Conservation (phyloP, 1,140 invertebrate species). For the Diabrotica undecimpunctata region DNA sequence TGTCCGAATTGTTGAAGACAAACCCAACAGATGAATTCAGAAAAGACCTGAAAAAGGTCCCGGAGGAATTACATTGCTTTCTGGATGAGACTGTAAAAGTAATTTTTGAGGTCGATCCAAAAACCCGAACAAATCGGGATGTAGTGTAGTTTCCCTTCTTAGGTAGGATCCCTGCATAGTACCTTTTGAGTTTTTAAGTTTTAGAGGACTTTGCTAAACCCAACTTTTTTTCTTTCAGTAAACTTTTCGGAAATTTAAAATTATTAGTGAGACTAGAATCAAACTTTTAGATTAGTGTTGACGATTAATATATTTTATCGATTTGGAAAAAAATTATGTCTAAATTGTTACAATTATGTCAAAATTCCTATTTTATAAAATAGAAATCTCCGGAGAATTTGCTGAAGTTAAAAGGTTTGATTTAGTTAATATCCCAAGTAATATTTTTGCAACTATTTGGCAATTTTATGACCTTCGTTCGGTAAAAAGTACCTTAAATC, state of each 20-base stretch:
- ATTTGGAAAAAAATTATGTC: constrained; percentile 14
- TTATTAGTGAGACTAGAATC: constrained; percentile 19
- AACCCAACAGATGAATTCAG: constrained; percentile 46
- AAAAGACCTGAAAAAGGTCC: constrained; percentile 42
- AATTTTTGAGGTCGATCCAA: constrained; percentile 49
- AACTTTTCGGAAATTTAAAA: neutral
- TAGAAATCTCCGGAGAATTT: constrained; percentile 7
- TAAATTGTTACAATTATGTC: constrained; percentile 18
- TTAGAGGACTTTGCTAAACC: constrained; percentile 11
- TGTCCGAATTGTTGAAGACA: constrained; percentile 44
- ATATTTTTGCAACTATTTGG: constrained; percentile 37
- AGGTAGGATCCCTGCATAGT: constrained; percentile 43
- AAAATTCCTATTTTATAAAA: constrained; percentile 12
- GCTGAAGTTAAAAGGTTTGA: neutral
- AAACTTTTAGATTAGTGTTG: constrained; percentile 20
- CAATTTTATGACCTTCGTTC: constrained; percentile 21
- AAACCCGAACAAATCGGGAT: constrained; percentile 27
- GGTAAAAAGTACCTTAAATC: neutral
- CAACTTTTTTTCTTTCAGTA: neutral
- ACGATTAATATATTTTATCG: constrained; percentile 16
- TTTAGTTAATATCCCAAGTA: neutral
- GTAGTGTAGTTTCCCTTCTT: constrained; percentile 41
- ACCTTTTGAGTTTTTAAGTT: constrained; percentile 22
- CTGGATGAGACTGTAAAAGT: constrained; percentile 49
- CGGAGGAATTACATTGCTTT: constrained; percentile 46